These are phyloP conservation scores for Macrosiphum euphorbiae DNA, from an alignment of 2,888 invertebrate genomes.

Conservation along the genomic window DNA sequence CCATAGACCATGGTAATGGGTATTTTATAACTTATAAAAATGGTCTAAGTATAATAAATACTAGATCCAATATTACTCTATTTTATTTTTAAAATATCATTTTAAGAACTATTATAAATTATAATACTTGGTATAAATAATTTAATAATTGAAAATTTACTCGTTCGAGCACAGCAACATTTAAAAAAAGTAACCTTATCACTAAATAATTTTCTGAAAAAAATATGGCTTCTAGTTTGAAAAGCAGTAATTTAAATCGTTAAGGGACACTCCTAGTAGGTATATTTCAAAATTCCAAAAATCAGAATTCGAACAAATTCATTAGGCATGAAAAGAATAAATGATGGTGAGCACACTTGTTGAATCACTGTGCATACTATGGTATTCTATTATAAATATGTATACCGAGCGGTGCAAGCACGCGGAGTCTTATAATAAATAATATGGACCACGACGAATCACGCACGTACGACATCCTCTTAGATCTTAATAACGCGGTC, in stretches of 20 bases:
- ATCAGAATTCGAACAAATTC: neutral
- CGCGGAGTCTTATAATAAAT: neutral
- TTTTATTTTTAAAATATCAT: neutral
- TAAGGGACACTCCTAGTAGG: neutral
- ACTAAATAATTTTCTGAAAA: no score
- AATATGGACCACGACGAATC: neutral
- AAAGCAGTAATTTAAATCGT: neutral
- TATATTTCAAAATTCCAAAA: neutral
- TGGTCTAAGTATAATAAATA: neutral
- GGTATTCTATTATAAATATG: neutral
- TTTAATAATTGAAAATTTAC: neutral
- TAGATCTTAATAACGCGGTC: neutral
- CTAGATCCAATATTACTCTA: neutral
- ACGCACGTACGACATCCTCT: neutral
- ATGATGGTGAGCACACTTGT: neutral
- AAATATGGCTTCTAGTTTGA: neutral
- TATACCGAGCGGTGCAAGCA: neutral
- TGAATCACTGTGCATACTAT: neutral
- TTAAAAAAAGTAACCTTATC: neutral
- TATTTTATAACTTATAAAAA: neutral
- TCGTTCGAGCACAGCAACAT: no score
- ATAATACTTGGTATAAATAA: neutral
- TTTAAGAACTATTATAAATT: neutral
- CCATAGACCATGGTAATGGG: neutral
- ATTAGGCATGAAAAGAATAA: neutral